Percentiles rank a stretch among this genome's conserved stretches.
These are phyloP conservation scores for Oophaga sylvatica DNA, from an alignment of 2,797 vertebrate species.

Conservation along the genomic window DNA sequence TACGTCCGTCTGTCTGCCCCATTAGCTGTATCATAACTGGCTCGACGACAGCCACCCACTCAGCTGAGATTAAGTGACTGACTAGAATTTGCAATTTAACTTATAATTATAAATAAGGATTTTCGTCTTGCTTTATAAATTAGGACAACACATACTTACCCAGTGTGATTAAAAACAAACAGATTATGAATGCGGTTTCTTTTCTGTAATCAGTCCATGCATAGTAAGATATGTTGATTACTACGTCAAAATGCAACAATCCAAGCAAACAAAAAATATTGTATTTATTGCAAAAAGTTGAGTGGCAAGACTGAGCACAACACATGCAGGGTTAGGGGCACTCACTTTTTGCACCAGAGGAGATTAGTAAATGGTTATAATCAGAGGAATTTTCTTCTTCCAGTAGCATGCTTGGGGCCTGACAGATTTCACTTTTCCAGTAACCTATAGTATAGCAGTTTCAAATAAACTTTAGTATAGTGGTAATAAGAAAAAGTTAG, in stretches of 20 bases:
- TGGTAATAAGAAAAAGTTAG: conserved; percentile 70
- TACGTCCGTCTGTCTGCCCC: neutral
- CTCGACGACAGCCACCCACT: neutral
- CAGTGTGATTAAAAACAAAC: neutral
- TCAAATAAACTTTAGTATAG: conserved; percentile 75
- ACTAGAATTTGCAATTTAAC: neutral
- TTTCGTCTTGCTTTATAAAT: neutral
- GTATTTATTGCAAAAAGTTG: neutral
- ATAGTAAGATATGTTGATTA: neutral
- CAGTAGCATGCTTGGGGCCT: conserved; percentile 85
- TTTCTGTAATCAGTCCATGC: neutral
- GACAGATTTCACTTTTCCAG: conserved; percentile 97
- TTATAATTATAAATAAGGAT: neutral
- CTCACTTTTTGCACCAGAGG: conserved; percentile 96
- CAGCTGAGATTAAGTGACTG: neutral
- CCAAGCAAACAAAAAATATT: neutral
- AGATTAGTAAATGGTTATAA: conserved; percentile 98
- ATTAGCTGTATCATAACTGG: neutral
- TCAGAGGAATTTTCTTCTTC: conserved; percentile 91
- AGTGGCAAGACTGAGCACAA: neutral
- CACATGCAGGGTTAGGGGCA: conserved; percentile 64
- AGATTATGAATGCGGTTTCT: neutral
- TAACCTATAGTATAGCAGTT: conserved; percentile 89
- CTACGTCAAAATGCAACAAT: neutral
- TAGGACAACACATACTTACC: neutral